These are phyloP conservation scores for Drosophila algonquin DNA, from an alignment of 2,888 invertebrate species.

Conservation along the genomic window DNA sequence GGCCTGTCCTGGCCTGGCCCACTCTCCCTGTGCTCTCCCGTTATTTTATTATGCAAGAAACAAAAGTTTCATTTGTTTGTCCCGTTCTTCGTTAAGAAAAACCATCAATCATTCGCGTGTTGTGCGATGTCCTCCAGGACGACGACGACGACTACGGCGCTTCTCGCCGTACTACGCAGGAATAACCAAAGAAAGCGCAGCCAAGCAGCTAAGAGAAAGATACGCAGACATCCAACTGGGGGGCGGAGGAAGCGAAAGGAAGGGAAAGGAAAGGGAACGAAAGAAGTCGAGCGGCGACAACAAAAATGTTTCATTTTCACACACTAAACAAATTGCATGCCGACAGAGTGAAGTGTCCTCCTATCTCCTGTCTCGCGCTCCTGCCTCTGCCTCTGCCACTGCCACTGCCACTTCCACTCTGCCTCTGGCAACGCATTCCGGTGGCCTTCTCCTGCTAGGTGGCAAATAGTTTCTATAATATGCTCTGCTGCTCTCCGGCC, in stretches of 20 bases:
- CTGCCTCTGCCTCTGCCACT: not conserved
- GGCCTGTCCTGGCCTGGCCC: too few species aligned
- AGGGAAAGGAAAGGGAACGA: not conserved
- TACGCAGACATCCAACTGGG: not conserved
- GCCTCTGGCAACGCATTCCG: conserved; percentile 19
- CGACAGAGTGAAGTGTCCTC: conserved; percentile 52
- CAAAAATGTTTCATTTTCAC: conserved; percentile 76
- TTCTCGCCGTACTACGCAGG: conserved; percentile 4
- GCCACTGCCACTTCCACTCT: not conserved
- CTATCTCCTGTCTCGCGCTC: not conserved
- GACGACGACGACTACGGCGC: conserved; percentile 30
- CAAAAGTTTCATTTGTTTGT: conserved; percentile 80
- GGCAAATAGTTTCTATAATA: conserved; percentile 49
- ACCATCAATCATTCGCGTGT: conserved; percentile 78
- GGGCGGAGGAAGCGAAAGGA: not conserved
- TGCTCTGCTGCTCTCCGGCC: conserved; percentile 18
- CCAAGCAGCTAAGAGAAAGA: not conserved
- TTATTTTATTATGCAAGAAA: conserved; percentile 79
- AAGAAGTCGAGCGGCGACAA: conserved; percentile 27
- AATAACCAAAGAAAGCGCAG: conserved; percentile 26
- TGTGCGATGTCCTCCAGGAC: conserved; percentile 62
- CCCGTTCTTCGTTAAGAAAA: conserved; percentile 70
- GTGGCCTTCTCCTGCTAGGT: conserved; percentile 32
- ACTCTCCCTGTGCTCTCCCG: conserved; percentile 36
- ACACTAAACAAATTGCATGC: conserved; percentile 77